Base-by-base conservation (phyloP, 2,113 vertebrate genomes). In the Oryzias curvinotus region DNA sequence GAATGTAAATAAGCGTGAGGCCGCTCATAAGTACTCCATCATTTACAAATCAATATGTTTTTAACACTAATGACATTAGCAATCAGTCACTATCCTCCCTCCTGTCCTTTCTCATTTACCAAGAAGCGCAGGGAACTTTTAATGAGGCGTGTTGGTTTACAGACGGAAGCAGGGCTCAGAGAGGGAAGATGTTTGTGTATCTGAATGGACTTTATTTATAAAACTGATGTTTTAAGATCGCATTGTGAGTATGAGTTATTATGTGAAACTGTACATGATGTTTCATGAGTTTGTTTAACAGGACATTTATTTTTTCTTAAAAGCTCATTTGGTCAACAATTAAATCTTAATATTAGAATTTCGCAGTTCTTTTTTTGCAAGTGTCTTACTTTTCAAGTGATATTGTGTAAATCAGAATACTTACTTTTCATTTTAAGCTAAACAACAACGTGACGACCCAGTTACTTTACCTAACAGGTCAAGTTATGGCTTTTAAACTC, bases 241-340 rank as follows among this genome's bases (percentile, higher is more conserved):
- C 18, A 41, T 52, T 26, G 54, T 55, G 47, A 57, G 52, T 58
- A 13, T 7, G 8, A 73, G 46, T 73, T 60, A 44, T 62, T 75
- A 62, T 50, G 42, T 51, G 28, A 68, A 62, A 65, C 63, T 68
- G 58, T 65, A 65, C 41, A 62, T 62, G 47, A 42, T 26, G 55
- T 62, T 65, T 57, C 18, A 21, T 14, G 15, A 26, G n/a, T 17
- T n/a, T 42, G 1, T n/a, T 36, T 68, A 69, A 80, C 66, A 52
- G 62, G 57, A 53, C 78, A 82, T 76, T 30, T 73, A 82, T n/a
- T 76, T 78, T 62, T n/a, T 63, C 47, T 69, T 63, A 56, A 73
- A 77, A 50, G 25, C 67, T 63, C 47, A 14, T 64, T 70, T 16
- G 46, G 10, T 72, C 65, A 25, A 13, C 7, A 62, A 46, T 53